Percentiles rank a stretch among this genome's conserved stretches.
Evolutionary conservation across 2,888 invertebrate species (phyloP).

Genomic region (Baronia brevicornis): DNA sequence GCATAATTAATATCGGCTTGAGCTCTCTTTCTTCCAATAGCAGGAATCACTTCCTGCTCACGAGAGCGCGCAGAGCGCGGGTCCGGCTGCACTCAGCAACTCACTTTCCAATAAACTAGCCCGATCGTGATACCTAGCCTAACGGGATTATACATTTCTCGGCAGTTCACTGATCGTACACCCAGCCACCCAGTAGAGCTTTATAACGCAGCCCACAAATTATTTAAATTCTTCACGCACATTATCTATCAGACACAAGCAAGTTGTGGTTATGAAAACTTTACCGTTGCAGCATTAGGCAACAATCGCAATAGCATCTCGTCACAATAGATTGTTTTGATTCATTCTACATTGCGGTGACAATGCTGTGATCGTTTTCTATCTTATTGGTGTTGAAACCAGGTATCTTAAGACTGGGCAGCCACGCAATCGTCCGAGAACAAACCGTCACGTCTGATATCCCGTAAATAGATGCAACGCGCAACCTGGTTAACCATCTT

Average conservation of each 20-base stretch:
- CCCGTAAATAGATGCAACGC: constrained; percentile 22
- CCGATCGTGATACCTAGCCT: constrained; percentile 61
- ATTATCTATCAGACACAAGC: constrained; percentile 6
- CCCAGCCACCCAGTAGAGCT: constrained; percentile 20
- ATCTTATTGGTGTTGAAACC: constrained; percentile 35
- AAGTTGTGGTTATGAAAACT: constrained; percentile 5
- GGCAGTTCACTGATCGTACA: constrained; percentile 47
- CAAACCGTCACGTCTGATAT: constrained; percentile 25
- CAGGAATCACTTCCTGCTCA: constrained; percentile 30
- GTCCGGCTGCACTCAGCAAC: constrained; percentile 48
- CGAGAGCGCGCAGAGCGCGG: constrained; percentile 36
- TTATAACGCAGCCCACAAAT: constrained; percentile 7
- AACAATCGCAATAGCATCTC: constrained; percentile 29
- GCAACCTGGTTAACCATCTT: constrained; percentile 12
- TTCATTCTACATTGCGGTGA: constrained; percentile 40
- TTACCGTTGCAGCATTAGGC: constrained; percentile 13
- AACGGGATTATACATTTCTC: constrained; percentile 63
- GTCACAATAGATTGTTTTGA: constrained; percentile 29
- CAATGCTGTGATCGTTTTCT: no score
- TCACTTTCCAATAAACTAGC: constrained; percentile 69
- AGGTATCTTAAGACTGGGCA: constrained; percentile 28
- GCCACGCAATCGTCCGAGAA: constrained; percentile 17
- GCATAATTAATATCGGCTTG: constrained; percentile 25
- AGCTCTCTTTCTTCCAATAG: constrained; percentile 42
- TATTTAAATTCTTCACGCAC: constrained; percentile 12